A percentile compares a stretch with the other conserved stretches of the same genome.
Evolutionary conservation across 1,140 invertebrate species (phyloP).

Genomic region (Euura lappo): DNA sequence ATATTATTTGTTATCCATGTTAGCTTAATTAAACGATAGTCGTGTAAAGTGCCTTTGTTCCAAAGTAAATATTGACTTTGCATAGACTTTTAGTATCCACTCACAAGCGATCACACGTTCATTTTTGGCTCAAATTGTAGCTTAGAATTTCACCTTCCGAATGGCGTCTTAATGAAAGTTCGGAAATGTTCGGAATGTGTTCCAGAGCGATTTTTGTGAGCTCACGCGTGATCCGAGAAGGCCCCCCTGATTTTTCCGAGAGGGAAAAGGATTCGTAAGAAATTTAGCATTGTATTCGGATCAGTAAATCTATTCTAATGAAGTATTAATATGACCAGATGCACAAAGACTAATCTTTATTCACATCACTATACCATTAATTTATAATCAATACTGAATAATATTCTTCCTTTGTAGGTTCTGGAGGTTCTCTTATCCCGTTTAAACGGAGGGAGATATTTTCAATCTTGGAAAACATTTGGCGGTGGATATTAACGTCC

Average conservation of each 20-base stretch:
- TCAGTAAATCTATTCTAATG: background rate
- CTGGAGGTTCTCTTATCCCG: too few species aligned
- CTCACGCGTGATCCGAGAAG: background rate
- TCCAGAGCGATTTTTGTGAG: constrained; percentile 3
- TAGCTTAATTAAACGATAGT: background rate
- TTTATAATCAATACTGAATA: background rate
- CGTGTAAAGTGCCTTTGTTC: too few species aligned
- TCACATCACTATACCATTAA: background rate
- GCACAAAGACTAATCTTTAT: background rate
- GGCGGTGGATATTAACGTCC: background rate
- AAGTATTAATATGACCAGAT: background rate
- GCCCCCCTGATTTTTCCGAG: background rate
- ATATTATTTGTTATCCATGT: background rate
- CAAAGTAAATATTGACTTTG: too few species aligned
- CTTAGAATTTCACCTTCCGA: background rate
- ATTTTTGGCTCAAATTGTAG: too few species aligned
- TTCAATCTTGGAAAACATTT: background rate
- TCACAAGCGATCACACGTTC: too few species aligned
- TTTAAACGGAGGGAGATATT: too few species aligned
- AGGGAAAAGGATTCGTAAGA: background rate
- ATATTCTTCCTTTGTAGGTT: too few species aligned
- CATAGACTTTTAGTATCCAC: too few species aligned
- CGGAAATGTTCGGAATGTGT: background rate
- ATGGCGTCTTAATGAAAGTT: background rate
- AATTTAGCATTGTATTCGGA: background rate